phyloP scores from a whole-genome alignment of 1,140 invertebrate species.

The Whitmania pigra region DNA sequence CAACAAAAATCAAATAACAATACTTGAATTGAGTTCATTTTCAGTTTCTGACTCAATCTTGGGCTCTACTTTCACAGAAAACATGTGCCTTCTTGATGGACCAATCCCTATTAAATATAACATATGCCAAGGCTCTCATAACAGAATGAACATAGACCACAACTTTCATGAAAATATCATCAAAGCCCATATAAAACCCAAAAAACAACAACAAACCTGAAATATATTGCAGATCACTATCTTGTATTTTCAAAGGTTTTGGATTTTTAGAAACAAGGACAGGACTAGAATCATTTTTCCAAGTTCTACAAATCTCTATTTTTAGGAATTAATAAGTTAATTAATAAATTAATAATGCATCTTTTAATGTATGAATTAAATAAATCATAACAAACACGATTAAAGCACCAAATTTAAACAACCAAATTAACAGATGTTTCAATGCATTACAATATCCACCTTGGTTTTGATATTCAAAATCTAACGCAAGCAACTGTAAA shows the following conservation, averaged over 20 bases:
- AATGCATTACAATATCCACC: too few relatives aligned
- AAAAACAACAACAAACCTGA: not conserved
- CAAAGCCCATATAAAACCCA: not conserved
- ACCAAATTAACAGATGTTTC: too few relatives aligned
- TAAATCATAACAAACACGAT: too few relatives aligned
- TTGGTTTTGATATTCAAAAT: too few relatives aligned
- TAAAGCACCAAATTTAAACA: too few relatives aligned
- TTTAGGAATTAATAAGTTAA: not conserved
- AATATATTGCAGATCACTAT: not conserved
- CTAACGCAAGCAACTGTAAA: too few relatives aligned
- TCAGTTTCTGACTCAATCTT: constrained; percentile 7
- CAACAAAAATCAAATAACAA: constrained; percentile 4
- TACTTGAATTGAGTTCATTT: constrained; percentile 14
- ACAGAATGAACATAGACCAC: not conserved
- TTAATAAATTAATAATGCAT: too few relatives aligned
- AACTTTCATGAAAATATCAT: not conserved
- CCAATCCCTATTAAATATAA: not conserved
- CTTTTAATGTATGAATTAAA: not conserved
- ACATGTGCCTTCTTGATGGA: not conserved
- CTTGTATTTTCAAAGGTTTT: not conserved
- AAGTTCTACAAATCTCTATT: constrained; percentile 1
- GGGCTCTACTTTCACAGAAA: not conserved
- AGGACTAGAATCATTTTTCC: not conserved
- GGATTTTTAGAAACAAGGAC: not conserved
- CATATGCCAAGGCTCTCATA: not conserved